These are phyloP conservation scores for Pygoscelis antarcticus DNA, from an alignment of 2,113 vertebrate species.

Conservation along the genomic window DNA sequence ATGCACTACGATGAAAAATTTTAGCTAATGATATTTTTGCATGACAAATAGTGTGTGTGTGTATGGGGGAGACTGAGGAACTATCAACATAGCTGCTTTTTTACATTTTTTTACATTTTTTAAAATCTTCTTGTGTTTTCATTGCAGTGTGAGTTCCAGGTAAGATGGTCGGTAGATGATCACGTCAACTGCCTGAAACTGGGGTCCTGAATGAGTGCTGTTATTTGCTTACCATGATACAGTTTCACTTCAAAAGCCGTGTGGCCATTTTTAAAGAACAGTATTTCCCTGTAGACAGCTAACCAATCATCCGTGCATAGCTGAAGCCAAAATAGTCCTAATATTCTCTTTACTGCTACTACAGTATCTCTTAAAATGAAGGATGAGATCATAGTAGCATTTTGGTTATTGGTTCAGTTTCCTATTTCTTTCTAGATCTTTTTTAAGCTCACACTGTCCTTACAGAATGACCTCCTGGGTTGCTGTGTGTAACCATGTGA, in stretches of 20 bases:
- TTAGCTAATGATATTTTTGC: not conserved
- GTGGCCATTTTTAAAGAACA: conserved; percentile 61
- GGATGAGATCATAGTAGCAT: conserved; percentile 79
- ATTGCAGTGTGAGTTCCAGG: not conserved
- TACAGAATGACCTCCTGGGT: conserved; percentile 59
- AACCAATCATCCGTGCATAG: conserved; percentile 63
- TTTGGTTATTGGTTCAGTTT: conserved; percentile 77
- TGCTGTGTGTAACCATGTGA: conserved; percentile 56
- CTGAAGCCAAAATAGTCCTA: conserved; percentile 78
- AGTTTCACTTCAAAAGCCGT: conserved; percentile 61
- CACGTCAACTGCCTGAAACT: not conserved
- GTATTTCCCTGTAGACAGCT: conserved; percentile 70
- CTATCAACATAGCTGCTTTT: too few relatives aligned
- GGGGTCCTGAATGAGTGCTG: conserved; percentile 6
- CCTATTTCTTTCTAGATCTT: conserved; percentile 74
- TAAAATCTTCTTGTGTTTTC: not conserved
- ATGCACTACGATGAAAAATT: not conserved
- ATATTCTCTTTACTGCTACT: conserved; percentile 77
- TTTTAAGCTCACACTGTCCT: conserved; percentile 72
- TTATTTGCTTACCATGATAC: conserved; percentile 48
- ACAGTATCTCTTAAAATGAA: conserved; percentile 73
- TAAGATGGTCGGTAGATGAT: not conserved
- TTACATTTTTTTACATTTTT: too few relatives aligned
- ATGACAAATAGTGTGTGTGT: too few relatives aligned
- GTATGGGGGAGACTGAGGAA: not conserved